Base-by-base conservation (phyloP, 2,113 vertebrate genomes). In the Engystomops pustulosus region DNA sequence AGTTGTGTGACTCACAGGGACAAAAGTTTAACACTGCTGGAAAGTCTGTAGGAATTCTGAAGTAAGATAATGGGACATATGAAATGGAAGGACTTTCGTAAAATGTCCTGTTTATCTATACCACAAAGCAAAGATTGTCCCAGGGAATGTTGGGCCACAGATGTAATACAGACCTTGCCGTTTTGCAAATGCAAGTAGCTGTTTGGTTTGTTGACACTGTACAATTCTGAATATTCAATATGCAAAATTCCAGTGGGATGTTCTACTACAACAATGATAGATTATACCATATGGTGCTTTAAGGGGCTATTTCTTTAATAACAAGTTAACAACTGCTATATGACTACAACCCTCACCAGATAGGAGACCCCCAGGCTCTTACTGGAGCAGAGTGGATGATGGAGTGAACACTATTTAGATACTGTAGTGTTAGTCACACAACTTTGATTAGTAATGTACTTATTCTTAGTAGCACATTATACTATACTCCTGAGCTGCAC, bases 21-120 rank as follows among this genome's bases (percentile, higher is more conserved):
- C 75, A 79, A 79, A 85, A 79, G 83, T 79, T 85, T 79, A 79
- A 38, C 67, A 53, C 58, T 53, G 45, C 62, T 85, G 75, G 83
- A 79, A 85, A 85, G 34, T 70, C 49, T 44, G 41, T 5, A 68
- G 58, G 60, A 78, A 78, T 84, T 38, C 62, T 36, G 30, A 10
- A 15, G 23, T 18, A 3, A 30, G 5, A n/a, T 20, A 15, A 55
- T 41, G 71, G 71, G 45, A 77, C 82, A 58, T 78, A 60, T 20
- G n/a, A 78, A 70, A 78, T 23, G 65, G 32, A 44, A 69, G 72
- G 47, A 17, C 9, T 34, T 41, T 51, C 41, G 41, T 38, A 34
- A 45, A 49, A 84, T 51, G 25, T 76, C 30, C 55, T 83, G 53
- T 82, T 65, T 75, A 65, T 47, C 41, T 47, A 49, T 65, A 68